A percentile compares a stretch with the other conserved stretches of the same genome.
phyloP scores from a whole-genome alignment of 2,888 invertebrate species.

The Ditylenchus weischeri region DNA sequence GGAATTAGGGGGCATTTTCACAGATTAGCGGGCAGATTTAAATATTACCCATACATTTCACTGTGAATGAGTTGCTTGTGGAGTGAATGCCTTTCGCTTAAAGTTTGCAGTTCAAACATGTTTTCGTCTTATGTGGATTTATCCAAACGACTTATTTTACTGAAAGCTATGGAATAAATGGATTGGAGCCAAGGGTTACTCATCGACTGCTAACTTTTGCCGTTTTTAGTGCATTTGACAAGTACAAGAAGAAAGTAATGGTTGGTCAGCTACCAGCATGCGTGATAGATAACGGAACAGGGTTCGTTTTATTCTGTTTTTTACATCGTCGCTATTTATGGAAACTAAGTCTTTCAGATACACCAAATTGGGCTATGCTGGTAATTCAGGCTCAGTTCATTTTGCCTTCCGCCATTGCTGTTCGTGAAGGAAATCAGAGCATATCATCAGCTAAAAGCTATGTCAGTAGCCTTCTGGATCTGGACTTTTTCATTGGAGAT shows the following conservation, averaged over 20 bases:
- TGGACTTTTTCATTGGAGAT: constrained; percentile 98
- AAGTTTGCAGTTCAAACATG: no score
- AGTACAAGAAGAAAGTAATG: neutral
- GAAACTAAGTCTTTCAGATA: constrained; percentile 65
- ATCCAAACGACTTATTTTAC: no score
- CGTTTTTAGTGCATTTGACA: no score
- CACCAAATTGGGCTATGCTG: constrained; percentile 95
- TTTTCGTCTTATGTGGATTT: no score
- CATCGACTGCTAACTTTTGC: no score
- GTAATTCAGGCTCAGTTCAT: constrained; percentile 98
- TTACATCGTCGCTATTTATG: neutral
- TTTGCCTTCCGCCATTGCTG: constrained; percentile 96
- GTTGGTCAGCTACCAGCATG: constrained; percentile 73
- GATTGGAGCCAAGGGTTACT: no score
- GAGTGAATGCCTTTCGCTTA: no score
- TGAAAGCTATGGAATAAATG: no score
- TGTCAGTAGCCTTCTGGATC: constrained; percentile 65
- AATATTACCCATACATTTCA: no score
- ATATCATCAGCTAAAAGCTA: constrained; percentile 14
- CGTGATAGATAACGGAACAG: constrained; percentile 98
- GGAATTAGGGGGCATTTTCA: no score
- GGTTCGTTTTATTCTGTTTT: constrained; percentile 63
- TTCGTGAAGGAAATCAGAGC: constrained; percentile 72
- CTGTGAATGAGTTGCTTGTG: no score
- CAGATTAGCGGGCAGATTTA: no score